Evolutionary conservation across 2,113 vertebrate genomes (phyloP).

Genomic region (Lophura nycthemera): DNA sequence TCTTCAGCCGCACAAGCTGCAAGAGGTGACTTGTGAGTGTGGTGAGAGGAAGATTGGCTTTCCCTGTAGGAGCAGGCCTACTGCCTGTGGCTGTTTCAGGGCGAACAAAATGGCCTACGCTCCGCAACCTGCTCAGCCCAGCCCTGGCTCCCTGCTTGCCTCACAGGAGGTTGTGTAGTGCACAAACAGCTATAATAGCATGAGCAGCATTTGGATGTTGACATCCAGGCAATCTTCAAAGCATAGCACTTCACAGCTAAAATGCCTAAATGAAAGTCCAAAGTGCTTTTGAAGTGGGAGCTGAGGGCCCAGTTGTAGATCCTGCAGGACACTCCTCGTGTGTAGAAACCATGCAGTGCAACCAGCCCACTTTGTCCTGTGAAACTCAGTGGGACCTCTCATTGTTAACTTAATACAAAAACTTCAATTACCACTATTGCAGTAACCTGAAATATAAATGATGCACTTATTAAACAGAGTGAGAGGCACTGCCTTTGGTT

Average conservation of each 20-base stretch:
- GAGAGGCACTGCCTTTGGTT: neutral
- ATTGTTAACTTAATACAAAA: neutral
- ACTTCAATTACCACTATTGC: neutral
- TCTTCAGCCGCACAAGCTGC: neutral
- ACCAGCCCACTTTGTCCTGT: neutral
- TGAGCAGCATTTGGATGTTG: neutral
- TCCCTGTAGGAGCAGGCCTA: neutral
- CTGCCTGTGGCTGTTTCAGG: neutral
- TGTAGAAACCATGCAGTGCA: neutral
- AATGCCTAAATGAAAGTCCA: neutral
- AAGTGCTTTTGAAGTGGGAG: constrained; percentile 26
- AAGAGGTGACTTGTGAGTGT: neutral
- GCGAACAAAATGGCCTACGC: neutral
- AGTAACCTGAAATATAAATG: neutral
- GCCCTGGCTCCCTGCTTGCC: neutral
- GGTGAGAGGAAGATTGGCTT: neutral
- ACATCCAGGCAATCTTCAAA: constrained; percentile 12
- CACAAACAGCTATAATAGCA: neutral
- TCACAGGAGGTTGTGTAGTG: neutral
- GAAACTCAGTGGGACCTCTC: neutral
- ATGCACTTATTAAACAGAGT: neutral
- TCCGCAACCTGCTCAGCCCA: neutral
- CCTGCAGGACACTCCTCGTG: neutral
- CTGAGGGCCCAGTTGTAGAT: neutral
- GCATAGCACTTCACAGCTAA: neutral